Conservation (phyloP, 1,140 invertebrate species). For the Stratiolaelaps scimitus region DNA sequence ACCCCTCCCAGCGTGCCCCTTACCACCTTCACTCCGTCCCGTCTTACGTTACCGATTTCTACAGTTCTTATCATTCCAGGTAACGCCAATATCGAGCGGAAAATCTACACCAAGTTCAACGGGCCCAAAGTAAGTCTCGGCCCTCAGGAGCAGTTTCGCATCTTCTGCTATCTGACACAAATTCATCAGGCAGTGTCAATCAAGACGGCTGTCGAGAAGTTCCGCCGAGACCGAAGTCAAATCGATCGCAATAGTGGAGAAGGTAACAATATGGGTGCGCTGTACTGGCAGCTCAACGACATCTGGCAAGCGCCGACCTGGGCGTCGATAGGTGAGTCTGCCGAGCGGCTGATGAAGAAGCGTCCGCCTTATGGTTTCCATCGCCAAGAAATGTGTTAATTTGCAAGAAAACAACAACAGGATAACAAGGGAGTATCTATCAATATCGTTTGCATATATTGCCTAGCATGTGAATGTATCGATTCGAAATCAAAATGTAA, state of each 20-base stretch:
- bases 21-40: not conserved
- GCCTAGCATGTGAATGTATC: too few species aligned
- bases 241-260: constrained; percentile 47
- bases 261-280: constrained; percentile 73
- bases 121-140: constrained; percentile 6
- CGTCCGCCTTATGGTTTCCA: too few species aligned
- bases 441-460: too few species aligned
- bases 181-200: constrained; percentile 72
- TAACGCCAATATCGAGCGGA: constrained; percentile 23
- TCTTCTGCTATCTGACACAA: constrained; percentile 42
- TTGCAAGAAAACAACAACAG: too few species aligned
- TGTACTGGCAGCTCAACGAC: constrained; percentile 99
- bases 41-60: not conserved
- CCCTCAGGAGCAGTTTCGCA: not conserved
- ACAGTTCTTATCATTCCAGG: constrained; percentile 28
- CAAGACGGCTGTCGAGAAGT: constrained; percentile 74
- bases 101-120: constrained; percentile 23
- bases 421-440: too few species aligned
- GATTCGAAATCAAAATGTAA: too few species aligned
- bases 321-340: constrained; percentile 64
- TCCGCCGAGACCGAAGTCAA: constrained; percentile 53
- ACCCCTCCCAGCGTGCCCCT: not conserved
- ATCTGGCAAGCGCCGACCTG: constrained; percentile 95
- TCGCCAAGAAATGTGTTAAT: too few species aligned
- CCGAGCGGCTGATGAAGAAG: too few species aligned